Base-by-base conservation (phyloP, 2,797 vertebrate species). In the Melanotaenia pygmaea region DNA sequence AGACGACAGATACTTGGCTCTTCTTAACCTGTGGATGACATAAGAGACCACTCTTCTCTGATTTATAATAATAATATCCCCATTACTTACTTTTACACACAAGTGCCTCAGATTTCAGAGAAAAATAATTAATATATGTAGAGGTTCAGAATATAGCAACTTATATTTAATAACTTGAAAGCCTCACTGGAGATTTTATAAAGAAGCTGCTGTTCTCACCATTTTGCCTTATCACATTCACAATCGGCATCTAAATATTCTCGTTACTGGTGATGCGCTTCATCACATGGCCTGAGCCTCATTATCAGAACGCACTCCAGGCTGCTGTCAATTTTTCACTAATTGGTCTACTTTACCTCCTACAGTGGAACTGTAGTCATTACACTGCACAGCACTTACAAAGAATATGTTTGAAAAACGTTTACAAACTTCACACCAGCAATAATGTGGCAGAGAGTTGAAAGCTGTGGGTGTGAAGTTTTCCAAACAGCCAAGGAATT, bases 381-480 rank as follows among this genome's bases (percentile, higher is more conserved):
- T 53, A 57, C 67, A 62, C 43, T 58, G 56, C 67, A 63, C 72
- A 28, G 67, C 59, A 47, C 20, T 78, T 65, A 10, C 12, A 16
- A 70, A 70, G 77, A 64, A 72, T 60, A 71, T 56, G 60, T 69
- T 67, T 58, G 54, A 26, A 64, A 65, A 14, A 32, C n/a, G 59
- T 64, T 35, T 74, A 78, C 64, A 83, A 60, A 77, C 67, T 76
- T 82, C 59, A 79, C 74, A 77, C 50, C 35, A 56, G 37, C 58
- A 65, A 58, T 71, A 12, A 40, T 60, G 68, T 59, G 63, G 73
- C 63, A 54, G 58, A 58, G 74, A 70, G 70, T 38, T 74, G 67
- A 77, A 85, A 74, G 61, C 59, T 51, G 76, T 62, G 72, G 74
- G 74, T 75, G 84, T 76, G 62, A 82, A 66, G 70, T 77, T 83